Evolutionary conservation across 1,140 invertebrate genomes (phyloP), one percentile per base, ranked within the genome.

Genomic region (Brevipalpus yothersi): DNA sequence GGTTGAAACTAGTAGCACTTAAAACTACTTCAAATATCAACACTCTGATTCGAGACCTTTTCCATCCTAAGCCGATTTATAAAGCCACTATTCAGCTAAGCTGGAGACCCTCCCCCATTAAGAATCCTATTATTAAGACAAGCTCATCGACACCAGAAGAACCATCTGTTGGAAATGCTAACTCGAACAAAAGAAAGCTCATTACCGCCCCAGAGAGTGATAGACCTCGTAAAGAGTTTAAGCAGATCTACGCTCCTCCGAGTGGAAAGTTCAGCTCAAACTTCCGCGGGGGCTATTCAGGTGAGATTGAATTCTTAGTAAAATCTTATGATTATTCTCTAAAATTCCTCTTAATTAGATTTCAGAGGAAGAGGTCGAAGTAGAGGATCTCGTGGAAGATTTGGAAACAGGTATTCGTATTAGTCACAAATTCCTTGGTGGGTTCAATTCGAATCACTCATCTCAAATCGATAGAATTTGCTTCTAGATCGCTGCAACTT

Each of bases 21-120:
- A 89, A 87, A 69, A 87, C 85, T 11, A 89, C 86, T 39, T 84
- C 84, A 53, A 95, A 95, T 69, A 93, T 96, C 55, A 92, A 89
- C 68, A 79, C 80, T 0, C 75, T 96, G 17, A 92, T 96, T 56
- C 86, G 89, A 69, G 92, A 96, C 74, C 74, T 95, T 58, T 94
- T 95, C 71, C 86, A 93, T 69, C 83, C 80, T 62, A 89, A 90
- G 43, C 92, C 92, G 4, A 82, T 82, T 63, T 94, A 88, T 70
- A 95, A 93, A 69, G 83, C 82, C 64, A 75, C 76, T 54, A 78
- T 95, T 63, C 79, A 79, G 53, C 74, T 94, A 15, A 95, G 90
- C 43, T 95, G 89, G 80, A 83, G 85, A 72, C 80, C 81, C 7
- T 51, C 58, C 23, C 19, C 31, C 17, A 49, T 39, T 40, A 43